Evolutionary conservation across 2,888 invertebrate genomes (phyloP), one percentile per base, ranked within the genome.

Genomic region (Melinopterus prodromus): DNA sequence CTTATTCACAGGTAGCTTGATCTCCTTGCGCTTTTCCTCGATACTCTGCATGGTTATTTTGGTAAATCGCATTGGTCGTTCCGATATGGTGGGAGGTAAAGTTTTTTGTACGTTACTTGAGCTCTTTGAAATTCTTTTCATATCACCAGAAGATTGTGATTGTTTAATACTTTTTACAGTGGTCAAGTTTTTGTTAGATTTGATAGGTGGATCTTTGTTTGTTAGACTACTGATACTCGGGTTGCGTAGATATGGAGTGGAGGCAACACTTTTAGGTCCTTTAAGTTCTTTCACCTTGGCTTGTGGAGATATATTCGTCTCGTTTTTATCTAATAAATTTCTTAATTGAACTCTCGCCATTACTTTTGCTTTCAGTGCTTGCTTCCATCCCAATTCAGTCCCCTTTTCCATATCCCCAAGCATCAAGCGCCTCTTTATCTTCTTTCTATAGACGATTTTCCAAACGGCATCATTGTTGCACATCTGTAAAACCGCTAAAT

Each of bases 391-490:
- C 36, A 74, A 36, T 74, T 74, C 74, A 6, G 36, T 35, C 6
- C 74, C 74, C 37, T 35, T 74, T 35, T 74, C 74, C n/a, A 74
- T 74, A 75, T 84, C 84, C 0, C 77, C 71, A 2, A 26, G 69
- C 36, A 76, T 80, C 0, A 82, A 79, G 9, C 80, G 70, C 14
- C 80, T 75, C 69, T 78, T 80, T 1, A 82, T 74, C 12, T 77
- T 70, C 79, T 84, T 84, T 72, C 80, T 81, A 78, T 84, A 85
- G 16, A 85, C 77, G 16, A 84, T 78, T 75, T 83, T 83, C 85
- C 84, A 85, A 12, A 83, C 77, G 36, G 79, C 79, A 71, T 84
- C 83, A n/a, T 80, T 79, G 71, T 84, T 84, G 76, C 84, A 84
- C 71, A 84, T 78, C 85, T 85, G 77, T 70, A 83, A 82, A 71